Evolutionary conservation across 2,888 invertebrate species (phyloP).

Genomic region (Drosophila anomelani): DNA sequence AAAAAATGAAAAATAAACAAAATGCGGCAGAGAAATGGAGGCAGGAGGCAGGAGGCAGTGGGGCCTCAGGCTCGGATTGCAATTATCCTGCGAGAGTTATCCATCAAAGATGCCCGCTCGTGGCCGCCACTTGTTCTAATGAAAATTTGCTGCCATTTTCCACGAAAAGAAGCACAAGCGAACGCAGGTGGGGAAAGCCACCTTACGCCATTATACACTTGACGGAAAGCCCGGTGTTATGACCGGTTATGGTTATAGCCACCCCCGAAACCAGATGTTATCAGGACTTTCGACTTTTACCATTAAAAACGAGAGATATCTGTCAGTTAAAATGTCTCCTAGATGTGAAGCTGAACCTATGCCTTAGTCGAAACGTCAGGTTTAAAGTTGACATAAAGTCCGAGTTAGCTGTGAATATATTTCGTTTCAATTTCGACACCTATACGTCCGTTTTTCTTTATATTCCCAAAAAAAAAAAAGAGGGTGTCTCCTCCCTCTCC

Average conservation of each 20-base stretch:
- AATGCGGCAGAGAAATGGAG: neutral
- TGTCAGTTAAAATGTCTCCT: neutral
- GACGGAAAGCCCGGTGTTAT: conserved; percentile 9
- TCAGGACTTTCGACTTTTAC: neutral
- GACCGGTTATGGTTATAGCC: conserved; percentile 18
- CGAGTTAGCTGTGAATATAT: neutral
- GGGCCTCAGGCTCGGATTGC: conserved; percentile 58
- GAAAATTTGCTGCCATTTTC: conserved; percentile 56
- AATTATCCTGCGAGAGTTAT: conserved; percentile 69
- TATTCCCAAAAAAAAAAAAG: conserved; percentile 1
- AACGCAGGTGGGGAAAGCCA: conserved; percentile 1
- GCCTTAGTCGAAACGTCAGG: no score
- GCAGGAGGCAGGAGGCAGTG: neutral
- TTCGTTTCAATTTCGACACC: conserved; percentile 3
- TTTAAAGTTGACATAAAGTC: neutral
- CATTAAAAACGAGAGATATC: conserved; percentile 8
- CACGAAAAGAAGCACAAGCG: neutral
- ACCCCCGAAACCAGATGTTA: conserved; percentile 24
- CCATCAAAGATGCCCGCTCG: conserved; percentile 55
- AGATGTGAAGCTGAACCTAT: neutral
- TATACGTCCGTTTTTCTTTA: neutral
- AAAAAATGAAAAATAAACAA: conserved; percentile 49
- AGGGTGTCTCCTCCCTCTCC: neutral
- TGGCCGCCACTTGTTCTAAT: conserved; percentile 53
- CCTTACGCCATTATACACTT: conserved; percentile 10